Percentiles rank a stretch among this genome's conserved stretches.
Evolutionary conservation across 2,888 invertebrate genomes (phyloP).

Genomic region (Pyrrhia umbra): DNA sequence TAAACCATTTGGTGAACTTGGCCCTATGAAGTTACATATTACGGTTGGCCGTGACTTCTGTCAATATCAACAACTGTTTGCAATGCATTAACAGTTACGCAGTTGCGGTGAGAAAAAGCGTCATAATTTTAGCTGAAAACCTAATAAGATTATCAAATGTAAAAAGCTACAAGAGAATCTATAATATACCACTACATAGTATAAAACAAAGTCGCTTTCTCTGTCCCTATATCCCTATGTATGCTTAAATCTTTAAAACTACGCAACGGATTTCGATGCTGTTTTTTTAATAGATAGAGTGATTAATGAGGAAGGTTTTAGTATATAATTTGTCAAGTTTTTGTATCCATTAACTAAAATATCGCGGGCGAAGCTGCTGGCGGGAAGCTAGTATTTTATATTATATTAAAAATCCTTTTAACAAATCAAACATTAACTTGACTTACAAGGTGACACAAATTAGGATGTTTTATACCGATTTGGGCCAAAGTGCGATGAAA

Average conservation of each 20-base stretch:
- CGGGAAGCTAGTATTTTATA: too few species aligned
- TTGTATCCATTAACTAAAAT: too few species aligned
- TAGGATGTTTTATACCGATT: conserved; percentile 74
- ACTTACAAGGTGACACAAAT: conserved; percentile 76
- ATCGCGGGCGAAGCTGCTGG: too few species aligned
- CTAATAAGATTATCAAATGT: background rate
- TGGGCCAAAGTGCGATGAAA: conserved; percentile 77
- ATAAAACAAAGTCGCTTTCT: too few species aligned
- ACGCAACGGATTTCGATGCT: too few species aligned
- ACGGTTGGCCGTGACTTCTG: background rate
- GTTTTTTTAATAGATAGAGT: too few species aligned
- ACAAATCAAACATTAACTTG: conserved; percentile 6
- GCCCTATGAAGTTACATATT: background rate
- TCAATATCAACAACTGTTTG: background rate
- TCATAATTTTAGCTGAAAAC: background rate
- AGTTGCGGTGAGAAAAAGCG: background rate
- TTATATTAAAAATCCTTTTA: conserved; percentile 5
- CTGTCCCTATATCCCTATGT: too few species aligned
- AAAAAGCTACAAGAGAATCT: background rate
- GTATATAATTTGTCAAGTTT: too few species aligned
- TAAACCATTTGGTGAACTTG: too few species aligned
- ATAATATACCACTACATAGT: too few species aligned
- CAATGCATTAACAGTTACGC: background rate
- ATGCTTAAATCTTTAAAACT: too few species aligned
- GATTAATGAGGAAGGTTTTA: too few species aligned